Evolutionary conservation across 2,888 invertebrate genomes (phyloP), one percentile per base, ranked within the genome.

Genomic region (Drosophila paramelanica): DNA sequence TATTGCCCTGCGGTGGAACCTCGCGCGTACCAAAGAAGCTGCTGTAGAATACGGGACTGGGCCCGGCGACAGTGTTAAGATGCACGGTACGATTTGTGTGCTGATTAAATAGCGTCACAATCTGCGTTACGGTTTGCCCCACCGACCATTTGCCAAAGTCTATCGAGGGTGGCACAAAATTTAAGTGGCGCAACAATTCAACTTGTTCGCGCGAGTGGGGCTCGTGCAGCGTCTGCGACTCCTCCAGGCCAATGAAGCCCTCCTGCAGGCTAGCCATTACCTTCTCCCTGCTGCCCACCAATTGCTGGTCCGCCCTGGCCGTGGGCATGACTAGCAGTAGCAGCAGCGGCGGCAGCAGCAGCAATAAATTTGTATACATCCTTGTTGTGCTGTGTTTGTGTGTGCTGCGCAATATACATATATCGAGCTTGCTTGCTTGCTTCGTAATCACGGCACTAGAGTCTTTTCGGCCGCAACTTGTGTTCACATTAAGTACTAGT

Each of bases 1-100:
- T 98, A 93, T 98, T 98, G 73, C 96, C 97, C 85, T 96, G 95
- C 67, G 98, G 97, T 88, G 96, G 96, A 91, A 99, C 95, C 92
- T 98, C 98, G 95, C 98, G 98, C 90, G 98, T 96, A 91, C 98
- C 96, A 93, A 98, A 98, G 94, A 99, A 98, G 78, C 98, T 98
- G 90, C 98, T 98, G 93, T 99, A 98, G 94, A 99, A 99, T 93
- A 98, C 97, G 38, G 97, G 96, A 84, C 98, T 97, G 92, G 96
- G 97, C 89, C 98, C 98, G 79, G 98, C 97, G 91, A 99, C 97
- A 79, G 98, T 98, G 91, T 97, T 96, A 91, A 99, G 95, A 92
- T 97, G 97, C 90, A 99, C 95, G 90, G 96, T 97, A 91, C 95
- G 95, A 93, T 98, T 97, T 82, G 94, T 93, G 93, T 96, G 97